Evolutionary conservation across 1,140 invertebrate genomes (phyloP), one percentile per base, ranked within the genome.

Genomic region (Brachionus asplanchnoidis): DNA sequence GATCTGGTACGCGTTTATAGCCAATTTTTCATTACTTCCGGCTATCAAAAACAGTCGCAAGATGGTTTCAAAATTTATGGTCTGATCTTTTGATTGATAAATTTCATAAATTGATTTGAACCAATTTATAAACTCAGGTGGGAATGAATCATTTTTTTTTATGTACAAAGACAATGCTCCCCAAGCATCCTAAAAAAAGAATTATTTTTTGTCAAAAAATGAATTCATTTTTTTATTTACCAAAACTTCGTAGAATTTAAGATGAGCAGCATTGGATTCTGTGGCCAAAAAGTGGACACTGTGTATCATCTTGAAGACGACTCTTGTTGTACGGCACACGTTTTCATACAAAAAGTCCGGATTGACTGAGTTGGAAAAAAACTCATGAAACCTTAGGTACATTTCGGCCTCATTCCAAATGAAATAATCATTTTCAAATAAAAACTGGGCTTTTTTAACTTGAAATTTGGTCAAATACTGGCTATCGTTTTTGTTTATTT

Each of bases 381-480:
- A 60, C 9, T 82, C 79, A 32, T 82, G 79, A 68, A 44, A 82
- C 60, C 53, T 82, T 20, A 82, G 60, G 36, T 65, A 68, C 79
- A 82, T 82, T 82, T 82, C 79, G 28, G 79, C 79, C 42, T 82
- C 79, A 28, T 82, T 82, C 79, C 79, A 82, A 28, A 82, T 82
- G 28, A 82, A 82, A 68, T 82, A 82, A 14, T 82, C 79, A 82
- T 82, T 82, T 68, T 82, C 79, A 14, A 82, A 82, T 26, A 82
- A 66, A 46, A 65, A 82, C 40, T 82, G 79, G 32, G 79, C 79
- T 82, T 82, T 82, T 66, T 68, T 60, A 5, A 36, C 60, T 65
- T 82, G 79, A 42, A 82, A 65, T 20, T 68, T 60, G 50, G 53
- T 44, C 36, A 82, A 68, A 17, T 44, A 44, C 4, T 40, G 40